Percentiles rank a stretch among this genome's conserved stretches.
Evolutionary conservation across 2,888 invertebrate genomes (phyloP).

Genomic region (Tinea trinotella): DNA sequence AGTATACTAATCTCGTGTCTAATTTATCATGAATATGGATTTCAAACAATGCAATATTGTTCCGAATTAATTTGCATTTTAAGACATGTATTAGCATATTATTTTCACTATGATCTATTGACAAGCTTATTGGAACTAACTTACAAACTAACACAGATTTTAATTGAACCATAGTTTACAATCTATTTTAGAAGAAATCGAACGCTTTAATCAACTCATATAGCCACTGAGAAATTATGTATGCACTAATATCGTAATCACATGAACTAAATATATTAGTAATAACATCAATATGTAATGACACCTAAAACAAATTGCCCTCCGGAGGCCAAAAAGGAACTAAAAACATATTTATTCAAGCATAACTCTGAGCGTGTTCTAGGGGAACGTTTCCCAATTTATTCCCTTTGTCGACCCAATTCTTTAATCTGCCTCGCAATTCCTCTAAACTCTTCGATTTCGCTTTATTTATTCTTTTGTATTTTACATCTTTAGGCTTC

Average conservation of each 20-base stretch:
- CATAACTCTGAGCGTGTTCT: conserved; percentile 78
- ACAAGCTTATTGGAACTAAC: too few relatives aligned
- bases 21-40: too few relatives aligned
- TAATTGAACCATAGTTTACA: not conserved
- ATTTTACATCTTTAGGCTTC: conserved; percentile 92
- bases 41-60: too few relatives aligned
- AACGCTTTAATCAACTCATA: not conserved
- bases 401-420: conserved; percentile 87
- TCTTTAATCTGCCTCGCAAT: conserved; percentile 84
- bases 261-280: not conserved
- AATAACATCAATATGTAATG: not conserved
- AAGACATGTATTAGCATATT: too few relatives aligned
- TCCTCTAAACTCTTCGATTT: conserved; percentile 92
- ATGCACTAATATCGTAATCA: not conserved
- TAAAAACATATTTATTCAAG: conserved; percentile 42
- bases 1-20: too few relatives aligned
- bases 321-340: conserved; percentile 7
- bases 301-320: conserved; percentile 7
- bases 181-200: not conserved
- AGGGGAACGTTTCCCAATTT: conserved; percentile 77
- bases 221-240: not conserved
- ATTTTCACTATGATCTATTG: too few relatives aligned
- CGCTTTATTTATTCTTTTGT: conserved; percentile 91
- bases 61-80: too few relatives aligned
- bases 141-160: not conserved